Evolutionary conservation across 2,797 vertebrate species (phyloP).

Genomic region (Malurus splendens): DNA sequence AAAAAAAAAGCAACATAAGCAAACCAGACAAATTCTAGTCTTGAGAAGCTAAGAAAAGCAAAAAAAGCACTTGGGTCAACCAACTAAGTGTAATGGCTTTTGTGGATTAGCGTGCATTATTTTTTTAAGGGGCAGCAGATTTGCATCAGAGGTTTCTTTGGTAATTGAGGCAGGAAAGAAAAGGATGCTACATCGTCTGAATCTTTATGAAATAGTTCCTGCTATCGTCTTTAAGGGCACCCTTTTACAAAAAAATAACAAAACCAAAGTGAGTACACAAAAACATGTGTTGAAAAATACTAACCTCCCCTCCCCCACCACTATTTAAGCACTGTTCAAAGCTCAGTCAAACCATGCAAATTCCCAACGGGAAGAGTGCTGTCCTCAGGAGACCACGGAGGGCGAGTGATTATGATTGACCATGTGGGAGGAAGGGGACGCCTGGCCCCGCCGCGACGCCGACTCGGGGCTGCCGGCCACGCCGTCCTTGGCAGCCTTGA

Average conservation of each 20-base stretch:
- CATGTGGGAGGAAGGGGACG: slow-evolving; percentile 90
- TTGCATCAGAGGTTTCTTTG: slow-evolving; percentile 90
- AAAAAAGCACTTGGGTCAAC: slow-evolving; percentile 67
- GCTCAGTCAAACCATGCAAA: slow-evolving; percentile 79
- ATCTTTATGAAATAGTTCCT: slow-evolving; percentile 67
- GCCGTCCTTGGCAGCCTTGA: slow-evolving; percentile 90
- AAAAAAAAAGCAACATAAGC: slow-evolving; percentile 10
- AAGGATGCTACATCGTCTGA: slow-evolving; percentile 68
- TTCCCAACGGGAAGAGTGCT: background rate
- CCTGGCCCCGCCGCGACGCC: slow-evolving; percentile 85
- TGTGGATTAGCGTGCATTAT: slow-evolving; percentile 44
- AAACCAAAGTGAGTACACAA: slow-evolving; percentile 75
- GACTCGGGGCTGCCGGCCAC: slow-evolving; percentile 79
- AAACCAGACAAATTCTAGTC: slow-evolving; percentile 65
- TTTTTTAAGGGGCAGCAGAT: slow-evolving; percentile 63
- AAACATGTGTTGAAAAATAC: slow-evolving; percentile 15
- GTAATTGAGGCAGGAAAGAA: slow-evolving; percentile 84
- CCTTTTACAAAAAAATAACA: slow-evolving; percentile 66
- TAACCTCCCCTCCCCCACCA: slow-evolving; percentile 52
- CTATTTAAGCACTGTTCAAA: slow-evolving; percentile 76
- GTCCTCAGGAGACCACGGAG: slow-evolving; percentile 90
- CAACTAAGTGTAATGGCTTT: slow-evolving; percentile 66
- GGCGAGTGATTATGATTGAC: slow-evolving; percentile 94
- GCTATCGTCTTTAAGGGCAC: slow-evolving; percentile 72
- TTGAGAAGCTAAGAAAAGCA: slow-evolving; percentile 66